These are phyloP conservation scores for Nyctereutes procyonoides DNA, from an alignment of 2,113 vertebrate genomes.

Conservation along the genomic window DNA sequence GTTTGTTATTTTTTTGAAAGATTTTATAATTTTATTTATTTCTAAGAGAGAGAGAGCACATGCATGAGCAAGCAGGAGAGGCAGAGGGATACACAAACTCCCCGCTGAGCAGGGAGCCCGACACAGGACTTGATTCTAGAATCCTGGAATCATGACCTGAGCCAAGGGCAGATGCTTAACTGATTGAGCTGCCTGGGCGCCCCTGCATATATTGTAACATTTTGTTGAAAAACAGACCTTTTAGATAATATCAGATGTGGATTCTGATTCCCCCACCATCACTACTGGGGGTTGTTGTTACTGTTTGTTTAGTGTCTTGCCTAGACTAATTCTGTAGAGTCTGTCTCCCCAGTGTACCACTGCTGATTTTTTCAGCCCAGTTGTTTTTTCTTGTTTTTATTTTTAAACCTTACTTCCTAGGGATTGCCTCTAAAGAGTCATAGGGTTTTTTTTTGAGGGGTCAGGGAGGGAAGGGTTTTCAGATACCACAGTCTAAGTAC, in stretches of 20 bases:
- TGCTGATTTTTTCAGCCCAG: background rate
- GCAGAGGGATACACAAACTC: background rate
- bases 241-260: background rate
- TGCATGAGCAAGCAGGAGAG: too few species aligned
- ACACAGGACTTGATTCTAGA: background rate
- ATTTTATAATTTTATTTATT: background rate
- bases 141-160: background rate
- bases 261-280: background rate
- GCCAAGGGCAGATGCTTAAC: background rate
- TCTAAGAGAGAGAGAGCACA: background rate
- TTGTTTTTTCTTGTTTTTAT: background rate
- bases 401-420: background rate
- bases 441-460: background rate
- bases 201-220: background rate
- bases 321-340: background rate
- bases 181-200: background rate
- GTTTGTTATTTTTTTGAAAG: too few species aligned
- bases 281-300: background rate
- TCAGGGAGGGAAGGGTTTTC: background rate
- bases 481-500: background rate
- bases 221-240: background rate
- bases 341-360: background rate
- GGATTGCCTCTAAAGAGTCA: background rate
- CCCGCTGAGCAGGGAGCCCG: background rate
- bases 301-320: background rate